These are phyloP conservation scores for Paramacrobiotus metropolitanus DNA, from an alignment of 1,140 invertebrate genomes.

Conservation along the genomic window DNA sequence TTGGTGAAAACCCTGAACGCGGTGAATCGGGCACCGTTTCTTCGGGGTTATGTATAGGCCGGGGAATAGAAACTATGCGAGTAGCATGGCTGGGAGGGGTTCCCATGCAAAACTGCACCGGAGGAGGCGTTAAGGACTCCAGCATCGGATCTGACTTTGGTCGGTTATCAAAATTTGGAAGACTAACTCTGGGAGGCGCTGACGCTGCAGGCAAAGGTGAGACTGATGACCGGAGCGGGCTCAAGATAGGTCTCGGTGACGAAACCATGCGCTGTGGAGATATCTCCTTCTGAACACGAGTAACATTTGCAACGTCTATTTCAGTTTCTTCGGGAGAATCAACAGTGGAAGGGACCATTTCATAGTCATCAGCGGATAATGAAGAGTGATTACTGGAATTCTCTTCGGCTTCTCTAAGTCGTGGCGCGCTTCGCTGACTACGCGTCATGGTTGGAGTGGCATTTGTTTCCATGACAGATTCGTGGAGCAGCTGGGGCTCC, in stretches of 20 bases:
- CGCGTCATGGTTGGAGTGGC: conserved; percentile 7
- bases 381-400: background rate
- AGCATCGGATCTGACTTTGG: background rate
- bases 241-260: background rate
- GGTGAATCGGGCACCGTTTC: background rate
- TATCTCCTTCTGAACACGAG: background rate
- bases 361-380: background rate
- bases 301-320: background rate
- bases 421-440: too few relatives aligned
- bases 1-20: background rate
- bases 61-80: background rate
- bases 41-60: too few relatives aligned
- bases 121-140: background rate
- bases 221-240: background rate
- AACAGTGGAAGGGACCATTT: background rate
- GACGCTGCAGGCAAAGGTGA: background rate
- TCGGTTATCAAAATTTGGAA: background rate
- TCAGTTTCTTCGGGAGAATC: background rate
- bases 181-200: background rate
- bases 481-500: conserved; percentile 1
- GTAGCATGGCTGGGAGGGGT: conserved; percentile 39
- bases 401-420: background rate
- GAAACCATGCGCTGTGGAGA: background rate
- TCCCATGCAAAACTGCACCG: conserved; percentile 66
- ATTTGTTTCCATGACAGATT: conserved; percentile 6